These are phyloP conservation scores for Drosophila dives DNA, from an alignment of 2,888 invertebrate species.

Conservation along the genomic window DNA sequence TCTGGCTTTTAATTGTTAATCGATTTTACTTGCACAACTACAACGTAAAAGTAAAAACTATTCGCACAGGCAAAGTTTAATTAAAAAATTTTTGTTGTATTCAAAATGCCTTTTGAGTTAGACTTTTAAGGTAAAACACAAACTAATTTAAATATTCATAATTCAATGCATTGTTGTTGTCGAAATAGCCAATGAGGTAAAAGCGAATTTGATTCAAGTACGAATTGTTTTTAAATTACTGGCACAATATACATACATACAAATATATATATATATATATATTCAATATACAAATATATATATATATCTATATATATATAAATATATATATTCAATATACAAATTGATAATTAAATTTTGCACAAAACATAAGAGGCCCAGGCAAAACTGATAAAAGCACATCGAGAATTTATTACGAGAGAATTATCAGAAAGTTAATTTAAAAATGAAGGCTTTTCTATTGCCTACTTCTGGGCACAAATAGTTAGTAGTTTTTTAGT, in stretches of 20 bases:
- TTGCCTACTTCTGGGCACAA: conserved; percentile 14
- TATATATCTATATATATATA: too few relatives aligned
- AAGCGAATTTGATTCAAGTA: conserved; percentile 27
- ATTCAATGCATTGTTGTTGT: conserved; percentile 55
- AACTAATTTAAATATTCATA: conserved; percentile 38
- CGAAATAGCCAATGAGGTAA: conserved; percentile 49
- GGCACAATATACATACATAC: background rate
- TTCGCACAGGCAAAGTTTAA: conserved; percentile 55
- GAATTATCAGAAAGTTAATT: conserved; percentile 25
- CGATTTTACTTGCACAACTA: conserved; percentile 70
- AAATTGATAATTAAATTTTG: conserved; percentile 29
- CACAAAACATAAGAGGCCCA: conserved; percentile 35
- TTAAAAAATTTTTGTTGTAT: conserved; percentile 28
- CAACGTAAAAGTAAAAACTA: conserved; percentile 60
- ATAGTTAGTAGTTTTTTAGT: conserved; percentile 24
- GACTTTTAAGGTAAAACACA: conserved; percentile 28
- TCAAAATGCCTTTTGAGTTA: conserved; percentile 30
- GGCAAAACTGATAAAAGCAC: conserved; percentile 44
- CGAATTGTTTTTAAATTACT: conserved; percentile 21
- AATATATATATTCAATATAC: conserved; percentile 13
- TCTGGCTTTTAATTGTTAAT: conserved; percentile 37
- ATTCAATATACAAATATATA: conserved; percentile 22
- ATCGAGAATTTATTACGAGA: conserved; percentile 25
- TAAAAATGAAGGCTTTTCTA: conserved; percentile 22
- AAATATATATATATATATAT: background rate